phyloP scores from a whole-genome alignment of 1,140 invertebrate genomes.

The Brachionus rubens region DNA sequence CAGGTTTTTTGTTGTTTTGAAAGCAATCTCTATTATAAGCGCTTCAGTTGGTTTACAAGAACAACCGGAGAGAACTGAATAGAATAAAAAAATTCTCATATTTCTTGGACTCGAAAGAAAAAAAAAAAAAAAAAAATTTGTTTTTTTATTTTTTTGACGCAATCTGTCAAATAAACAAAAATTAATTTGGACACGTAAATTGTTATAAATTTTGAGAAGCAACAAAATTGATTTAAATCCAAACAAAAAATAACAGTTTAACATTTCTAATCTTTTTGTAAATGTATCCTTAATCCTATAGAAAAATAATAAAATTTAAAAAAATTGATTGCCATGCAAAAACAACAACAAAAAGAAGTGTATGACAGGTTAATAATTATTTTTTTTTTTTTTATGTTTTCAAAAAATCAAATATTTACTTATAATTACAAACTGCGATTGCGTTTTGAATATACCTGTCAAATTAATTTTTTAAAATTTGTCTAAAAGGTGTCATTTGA shows the following conservation, averaged over 20 bases:
- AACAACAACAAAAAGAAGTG: conserved; percentile 13
- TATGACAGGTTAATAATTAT: conserved; percentile 44
- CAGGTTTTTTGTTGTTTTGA: neutral
- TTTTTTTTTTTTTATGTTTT: neutral
- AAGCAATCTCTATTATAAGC: neutral
- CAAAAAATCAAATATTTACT: conserved; percentile 26
- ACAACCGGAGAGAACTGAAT: neutral
- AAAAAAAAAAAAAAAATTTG: too few species aligned
- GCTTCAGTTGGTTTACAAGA: neutral
- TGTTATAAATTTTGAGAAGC: neutral
- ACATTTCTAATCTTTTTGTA: conserved; percentile 43
- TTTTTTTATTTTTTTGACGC: neutral
- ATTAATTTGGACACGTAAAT: conserved; percentile 29
- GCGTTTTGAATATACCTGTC: neutral
- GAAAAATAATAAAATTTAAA: neutral
- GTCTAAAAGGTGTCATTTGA: conserved; percentile 29
- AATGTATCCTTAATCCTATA: conserved; percentile 44
- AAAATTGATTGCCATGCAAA: conserved; percentile 42
- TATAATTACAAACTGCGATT: conserved; percentile 28
- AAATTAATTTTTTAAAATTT: conserved; percentile 8
- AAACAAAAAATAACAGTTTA: conserved; percentile 40
- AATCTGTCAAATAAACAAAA: conserved; percentile 45
- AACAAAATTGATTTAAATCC: conserved; percentile 14
- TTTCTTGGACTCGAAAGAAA: too few species aligned
- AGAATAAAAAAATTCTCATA: too few species aligned